phyloP scores from a whole-genome alignment of 2,113 vertebrate genomes.

The human region DNA sequence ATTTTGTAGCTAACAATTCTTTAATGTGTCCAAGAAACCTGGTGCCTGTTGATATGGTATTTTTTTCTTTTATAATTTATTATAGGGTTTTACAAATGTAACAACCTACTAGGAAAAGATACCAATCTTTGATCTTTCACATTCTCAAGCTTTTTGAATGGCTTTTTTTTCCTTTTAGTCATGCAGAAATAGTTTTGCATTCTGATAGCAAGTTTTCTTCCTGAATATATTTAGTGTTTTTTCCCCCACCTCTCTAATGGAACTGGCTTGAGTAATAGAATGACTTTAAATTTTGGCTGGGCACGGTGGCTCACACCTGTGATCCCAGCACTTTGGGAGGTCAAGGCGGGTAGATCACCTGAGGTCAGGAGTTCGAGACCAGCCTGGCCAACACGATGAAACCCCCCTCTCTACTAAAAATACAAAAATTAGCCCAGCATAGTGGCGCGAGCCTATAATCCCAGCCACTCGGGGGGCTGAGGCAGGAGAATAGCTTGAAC shows the following conservation, averaged over 20 bases:
- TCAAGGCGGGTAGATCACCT: no score
- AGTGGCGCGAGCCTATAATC: no score
- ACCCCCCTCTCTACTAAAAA: no score
- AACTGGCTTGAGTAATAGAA: slow-evolving; percentile 11
- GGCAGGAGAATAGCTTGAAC: no score
- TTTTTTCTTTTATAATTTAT: slow-evolving; percentile 16
- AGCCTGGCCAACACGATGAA: no score
- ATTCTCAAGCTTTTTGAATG: slow-evolving; percentile 38
- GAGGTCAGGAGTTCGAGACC: no score
- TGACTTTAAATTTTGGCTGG: slow-evolving; percentile 19
- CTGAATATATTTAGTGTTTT: background rate
- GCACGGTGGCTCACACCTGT: no score
- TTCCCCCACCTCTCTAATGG: background rate
- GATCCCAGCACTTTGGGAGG: no score
- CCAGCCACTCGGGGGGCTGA: no score
- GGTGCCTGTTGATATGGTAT: background rate
- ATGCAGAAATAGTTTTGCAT: slow-evolving; percentile 35
- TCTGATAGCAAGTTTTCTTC: slow-evolving; percentile 28
- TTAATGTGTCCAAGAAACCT: slow-evolving; percentile 40
- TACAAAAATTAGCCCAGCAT: no score
- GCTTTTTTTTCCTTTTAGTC: slow-evolving; percentile 39
- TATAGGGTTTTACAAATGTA: slow-evolving; percentile 23
- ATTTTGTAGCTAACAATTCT: slow-evolving; percentile 49
- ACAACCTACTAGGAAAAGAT: slow-evolving; percentile 19
- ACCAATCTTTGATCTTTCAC: slow-evolving; percentile 27